These are phyloP conservation scores for Orthonevra nobilis DNA, from an alignment of 2,888 invertebrate genomes.

Conservation along the genomic window DNA sequence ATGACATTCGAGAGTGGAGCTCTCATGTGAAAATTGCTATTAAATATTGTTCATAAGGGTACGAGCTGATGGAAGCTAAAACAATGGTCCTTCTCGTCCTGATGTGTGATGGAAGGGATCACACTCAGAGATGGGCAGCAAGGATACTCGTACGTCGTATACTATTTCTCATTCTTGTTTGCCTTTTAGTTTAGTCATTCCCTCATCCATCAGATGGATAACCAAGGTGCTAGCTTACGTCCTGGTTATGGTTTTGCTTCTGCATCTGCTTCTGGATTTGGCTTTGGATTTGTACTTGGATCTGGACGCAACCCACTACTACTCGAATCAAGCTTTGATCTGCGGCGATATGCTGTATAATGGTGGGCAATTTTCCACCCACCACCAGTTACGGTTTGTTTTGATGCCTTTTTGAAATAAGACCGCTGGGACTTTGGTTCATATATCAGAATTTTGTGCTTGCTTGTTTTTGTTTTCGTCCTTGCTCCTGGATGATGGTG, in stretches of 20 bases:
- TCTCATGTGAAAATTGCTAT: constrained; percentile 69
- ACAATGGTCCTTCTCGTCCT: constrained; percentile 32
- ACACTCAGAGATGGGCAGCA: constrained; percentile 22
- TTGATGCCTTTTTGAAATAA: constrained; percentile 72
- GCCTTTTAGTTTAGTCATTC: constrained; percentile 34
- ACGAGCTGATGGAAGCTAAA: constrained; percentile 8
- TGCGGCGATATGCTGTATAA: constrained; percentile 65
- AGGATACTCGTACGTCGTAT: constrained; percentile 44
- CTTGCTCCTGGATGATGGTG: constrained; percentile 35
- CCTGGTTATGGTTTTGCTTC: too few relatives aligned
- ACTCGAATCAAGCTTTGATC: constrained; percentile 66
- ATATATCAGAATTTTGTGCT: constrained; percentile 67
- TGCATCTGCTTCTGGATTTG: constrained; percentile 1
- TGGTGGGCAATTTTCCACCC: constrained; percentile 64
- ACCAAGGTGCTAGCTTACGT: constrained; percentile 17
- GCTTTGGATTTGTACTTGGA: too few relatives aligned
- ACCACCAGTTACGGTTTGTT: constrained; percentile 62
- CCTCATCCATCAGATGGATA: constrained; percentile 7
- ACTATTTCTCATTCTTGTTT: constrained; percentile 61
- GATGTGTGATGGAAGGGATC: constrained; percentile 46
- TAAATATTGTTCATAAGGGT: constrained; percentile 53
- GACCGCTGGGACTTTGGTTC: constrained; percentile 71
- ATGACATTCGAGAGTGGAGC: constrained; percentile 60
- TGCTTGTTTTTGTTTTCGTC: constrained; percentile 38
- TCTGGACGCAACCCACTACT: background rate